Percentiles rank a stretch among this genome's conserved stretches.
Evolutionary conservation across 2,797 vertebrate species (phyloP).

Genomic region (Lagodon rhomboides): DNA sequence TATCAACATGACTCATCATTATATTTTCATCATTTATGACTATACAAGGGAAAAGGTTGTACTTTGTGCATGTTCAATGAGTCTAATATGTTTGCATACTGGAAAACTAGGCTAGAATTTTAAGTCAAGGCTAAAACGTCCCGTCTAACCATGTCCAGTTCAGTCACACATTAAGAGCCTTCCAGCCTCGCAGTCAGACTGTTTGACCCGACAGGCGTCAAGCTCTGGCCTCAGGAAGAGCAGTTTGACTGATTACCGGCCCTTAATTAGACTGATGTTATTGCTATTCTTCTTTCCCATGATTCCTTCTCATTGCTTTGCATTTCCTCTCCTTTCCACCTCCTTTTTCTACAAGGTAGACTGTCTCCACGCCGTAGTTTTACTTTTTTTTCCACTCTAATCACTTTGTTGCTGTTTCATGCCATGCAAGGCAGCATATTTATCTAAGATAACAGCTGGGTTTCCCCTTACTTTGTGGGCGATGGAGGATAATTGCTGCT

Average conservation of each 20-base stretch:
- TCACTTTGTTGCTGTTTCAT: slow-evolving; percentile 81
- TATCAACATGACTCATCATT: not conserved
- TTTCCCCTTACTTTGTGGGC: slow-evolving; percentile 78
- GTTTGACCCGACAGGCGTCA: slow-evolving; percentile 67
- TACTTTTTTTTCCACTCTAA: slow-evolving; percentile 62
- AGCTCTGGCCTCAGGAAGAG: slow-evolving; percentile 68
- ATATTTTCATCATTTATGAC: not conserved
- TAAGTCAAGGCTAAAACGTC: not conserved
- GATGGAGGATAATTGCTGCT: slow-evolving; percentile 83
- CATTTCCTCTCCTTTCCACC: slow-evolving; percentile 60
- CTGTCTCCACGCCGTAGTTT: slow-evolving; percentile 42
- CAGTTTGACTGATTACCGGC: slow-evolving; percentile 66
- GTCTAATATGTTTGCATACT: not conserved
- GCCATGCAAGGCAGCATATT: slow-evolving; percentile 82
- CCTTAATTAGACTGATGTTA: slow-evolving; percentile 39
- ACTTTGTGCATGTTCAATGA: not conserved
- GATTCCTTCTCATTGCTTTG: slow-evolving; percentile 55
- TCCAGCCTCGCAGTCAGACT: slow-evolving; percentile 44
- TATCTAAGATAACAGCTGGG: slow-evolving; percentile 82
- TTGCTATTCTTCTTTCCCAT: slow-evolving; percentile 63
- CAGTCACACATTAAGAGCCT: slow-evolving; percentile 15
- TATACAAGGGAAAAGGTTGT: not conserved
- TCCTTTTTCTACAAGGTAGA: slow-evolving; percentile 52
- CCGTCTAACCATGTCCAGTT: not conserved
- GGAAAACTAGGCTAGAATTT: not conserved